Evolutionary conservation across 1,140 invertebrate genomes (phyloP), one percentile per base, ranked within the genome.

Genomic region (Calliphora vicina): DNA sequence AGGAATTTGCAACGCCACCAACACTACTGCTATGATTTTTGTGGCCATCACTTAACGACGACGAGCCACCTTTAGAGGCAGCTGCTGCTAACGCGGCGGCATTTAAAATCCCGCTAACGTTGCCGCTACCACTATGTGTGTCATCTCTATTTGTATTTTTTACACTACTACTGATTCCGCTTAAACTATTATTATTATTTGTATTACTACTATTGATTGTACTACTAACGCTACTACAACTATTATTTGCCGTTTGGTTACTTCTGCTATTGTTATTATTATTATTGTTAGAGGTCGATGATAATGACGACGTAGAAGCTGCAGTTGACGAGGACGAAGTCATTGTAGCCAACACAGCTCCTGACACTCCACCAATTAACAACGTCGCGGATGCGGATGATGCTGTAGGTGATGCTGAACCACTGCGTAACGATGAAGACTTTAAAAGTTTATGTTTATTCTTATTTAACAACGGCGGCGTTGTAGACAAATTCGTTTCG

Each of bases 181-280:
- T 50, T 50, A 50, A 50, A 61, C 25, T 42, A 74, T 74, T 74
- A 78, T 78, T 42, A 74, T 74, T 74, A 78, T 78, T 78, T 43
- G 74, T 89, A 89, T 87, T 88, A 89, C 87, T 89, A 89, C 87
- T 89, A 89, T 87, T 89, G 88, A 89, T 89, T 89, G 88, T 89
- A 88, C 89, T 89, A 89, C 88, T 87, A 89, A 88, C 87, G 87
- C 87, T 89, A 80, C 83, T 84, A 71, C 61, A 80, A 82, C 50
- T 84, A 82, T 78, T 82, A 35, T 67, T 81, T 74, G 83, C 71
- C 74, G 74, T 78, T 78, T 78, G 74, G 74, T 78, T 73, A 43
- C 26, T 73, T n/a, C 29, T 82, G 67, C n/a, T 73, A 25, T 20
- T 73, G 15, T 26, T 61, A 27, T 57, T 73, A 25, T 10, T 73